Conservation (phyloP, 2,797 vertebrate species). For the Clarias pachynema region DNA sequence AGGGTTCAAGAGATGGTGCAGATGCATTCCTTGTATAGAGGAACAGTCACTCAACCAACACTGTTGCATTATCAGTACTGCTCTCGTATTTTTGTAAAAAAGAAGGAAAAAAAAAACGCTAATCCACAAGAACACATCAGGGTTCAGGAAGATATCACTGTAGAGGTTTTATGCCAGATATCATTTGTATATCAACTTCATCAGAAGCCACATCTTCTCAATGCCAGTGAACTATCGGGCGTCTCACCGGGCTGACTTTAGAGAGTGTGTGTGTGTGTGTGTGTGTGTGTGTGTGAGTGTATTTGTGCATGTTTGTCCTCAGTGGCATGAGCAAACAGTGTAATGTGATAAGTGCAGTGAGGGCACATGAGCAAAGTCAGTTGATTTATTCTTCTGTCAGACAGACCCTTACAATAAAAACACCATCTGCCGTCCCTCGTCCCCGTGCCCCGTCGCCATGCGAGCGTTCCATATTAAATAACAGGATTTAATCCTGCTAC, state of each 20-base stretch:
- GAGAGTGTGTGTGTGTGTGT: no score
- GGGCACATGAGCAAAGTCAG: slow-evolving; percentile 55
- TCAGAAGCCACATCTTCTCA: no score
- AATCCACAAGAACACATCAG: not conserved
- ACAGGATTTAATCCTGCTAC: slow-evolving; percentile 53
- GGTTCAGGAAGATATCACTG: not conserved
- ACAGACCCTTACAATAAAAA: slow-evolving; percentile 71
- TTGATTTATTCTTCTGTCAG: slow-evolving; percentile 64
- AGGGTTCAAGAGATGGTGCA: no score
- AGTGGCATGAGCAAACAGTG: slow-evolving; percentile 58
- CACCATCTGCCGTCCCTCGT: slow-evolving; percentile 70
- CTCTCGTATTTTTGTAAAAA: no score
- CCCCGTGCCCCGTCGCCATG: slow-evolving; percentile 60
- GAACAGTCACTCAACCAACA: no score
- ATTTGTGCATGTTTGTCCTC: slow-evolving; percentile 33
- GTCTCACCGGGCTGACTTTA: not conserved
- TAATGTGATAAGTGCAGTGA: slow-evolving; percentile 64
- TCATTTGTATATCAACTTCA: no score
- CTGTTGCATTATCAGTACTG: no score
- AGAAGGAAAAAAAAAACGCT: not conserved
- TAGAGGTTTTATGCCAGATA: not conserved
- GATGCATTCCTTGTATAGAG: no score
- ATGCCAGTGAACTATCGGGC: not conserved
- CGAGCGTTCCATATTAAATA: slow-evolving; percentile 61
- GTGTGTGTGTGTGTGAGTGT: not conserved